Base-by-base conservation (phyloP, 2,888 invertebrate genomes). In the Leptogaster cylindrica region DNA sequence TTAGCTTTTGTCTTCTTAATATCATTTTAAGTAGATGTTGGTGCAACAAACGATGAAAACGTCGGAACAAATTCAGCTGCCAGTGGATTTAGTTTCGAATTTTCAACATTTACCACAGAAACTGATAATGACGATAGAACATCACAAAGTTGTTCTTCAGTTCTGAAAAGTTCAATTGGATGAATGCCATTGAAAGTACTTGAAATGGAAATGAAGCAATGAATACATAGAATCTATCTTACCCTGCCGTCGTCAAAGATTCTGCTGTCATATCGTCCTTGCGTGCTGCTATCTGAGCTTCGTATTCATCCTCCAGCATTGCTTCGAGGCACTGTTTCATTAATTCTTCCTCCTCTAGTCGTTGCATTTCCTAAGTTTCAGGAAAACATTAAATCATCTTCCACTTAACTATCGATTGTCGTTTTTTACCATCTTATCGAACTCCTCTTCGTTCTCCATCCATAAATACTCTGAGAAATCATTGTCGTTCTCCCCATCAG, bases 391-490 rank as follows among this genome's bases (percentile, higher is more conserved):
- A 14, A 48, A 20, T 61, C 39, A 18, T 7, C 14, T n/a, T n/a
- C n/a, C n/a, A n/a, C n/a, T n/a, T n/a, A n/a, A n/a, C n/a, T n/a
- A n/a, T n/a, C 23, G 33, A 67, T 23, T 28, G 20, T 55, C 5
- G 27, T 28, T 5, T 70, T 74, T 73, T 79, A 92, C 94, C 86
- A 92, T 90, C 80, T 92, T 91, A 76, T 95, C 94, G 77, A 94
- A 94, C 76, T 94, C 94, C 75, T 95, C 95, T 76, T 94, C 91
- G 75, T 93, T 90, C 77, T 94, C 95, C 94, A 95, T 95, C 95
- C 95, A 95, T 85, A 94, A 86, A 77, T 93, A 94, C 76, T 95
- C 94, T 0, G 92, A 90, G 78, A 94, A 95, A 80, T 94, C 93
- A 63, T 77, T 76, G 66, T 87, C 68, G 70, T 78, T 77, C 61